phyloP scores from a whole-genome alignment of 2,113 vertebrate genomes.

The Microtus montanus region DNA sequence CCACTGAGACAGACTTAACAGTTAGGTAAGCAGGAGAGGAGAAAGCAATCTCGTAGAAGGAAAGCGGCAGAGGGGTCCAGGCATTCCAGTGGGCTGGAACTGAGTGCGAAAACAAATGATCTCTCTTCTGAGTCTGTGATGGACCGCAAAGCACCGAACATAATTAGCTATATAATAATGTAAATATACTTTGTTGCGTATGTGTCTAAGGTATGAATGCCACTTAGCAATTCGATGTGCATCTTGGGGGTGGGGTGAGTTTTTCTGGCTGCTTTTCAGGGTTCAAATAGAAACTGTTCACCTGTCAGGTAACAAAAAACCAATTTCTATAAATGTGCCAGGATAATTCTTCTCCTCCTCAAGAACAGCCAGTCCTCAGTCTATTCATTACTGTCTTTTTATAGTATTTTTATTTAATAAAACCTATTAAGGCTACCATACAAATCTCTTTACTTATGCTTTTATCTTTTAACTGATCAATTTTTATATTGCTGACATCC shows the following conservation, averaged over 20 bases:
- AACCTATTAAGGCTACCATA: constrained; percentile 99
- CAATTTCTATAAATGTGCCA: constrained; percentile 87
- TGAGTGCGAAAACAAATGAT: neutral
- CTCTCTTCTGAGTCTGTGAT: neutral
- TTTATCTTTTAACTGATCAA: constrained; percentile 99
- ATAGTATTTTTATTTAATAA: constrained; percentile 99
- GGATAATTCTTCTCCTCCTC: constrained; percentile 88
- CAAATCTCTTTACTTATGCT: constrained; percentile 97
- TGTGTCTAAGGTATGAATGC: neutral
- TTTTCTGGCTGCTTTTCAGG: constrained; percentile 73
- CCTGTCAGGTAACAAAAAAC: constrained; percentile 87
- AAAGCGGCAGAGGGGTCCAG: neutral
- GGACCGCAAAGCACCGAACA: neutral
- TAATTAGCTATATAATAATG: constrained; percentile 41
- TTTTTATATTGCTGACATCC: constrained; percentile 99
- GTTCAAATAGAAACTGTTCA: constrained; percentile 83
- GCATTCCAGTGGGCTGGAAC: neutral
- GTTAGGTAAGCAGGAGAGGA: neutral
- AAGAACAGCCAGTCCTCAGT: constrained; percentile 85
- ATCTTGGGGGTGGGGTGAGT: neutral
- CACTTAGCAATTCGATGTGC: neutral
- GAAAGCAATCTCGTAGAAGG: neutral
- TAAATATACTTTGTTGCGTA: neutral
- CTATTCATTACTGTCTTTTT: constrained; percentile 93
- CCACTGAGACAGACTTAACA: neutral